phyloP scores from a whole-genome alignment of 2,113 vertebrate species.

The Plecotus auritus region DNA sequence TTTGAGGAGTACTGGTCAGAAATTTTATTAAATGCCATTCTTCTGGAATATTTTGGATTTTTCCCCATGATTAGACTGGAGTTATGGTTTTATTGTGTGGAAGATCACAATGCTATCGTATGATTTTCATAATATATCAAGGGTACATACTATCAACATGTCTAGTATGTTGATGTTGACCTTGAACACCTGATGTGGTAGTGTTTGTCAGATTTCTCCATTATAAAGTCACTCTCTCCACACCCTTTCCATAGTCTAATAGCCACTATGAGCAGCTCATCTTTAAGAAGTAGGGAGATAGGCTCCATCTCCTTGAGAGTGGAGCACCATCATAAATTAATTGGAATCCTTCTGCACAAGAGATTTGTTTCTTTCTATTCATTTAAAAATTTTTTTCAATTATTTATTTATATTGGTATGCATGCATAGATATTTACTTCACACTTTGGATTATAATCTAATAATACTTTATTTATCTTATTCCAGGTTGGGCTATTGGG shows the following conservation, averaged over 20 bases:
- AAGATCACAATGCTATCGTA: neutral
- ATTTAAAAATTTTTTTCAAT: neutral
- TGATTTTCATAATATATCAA: neutral
- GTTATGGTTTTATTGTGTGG: neutral
- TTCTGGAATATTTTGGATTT: neutral
- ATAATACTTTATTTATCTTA: neutral
- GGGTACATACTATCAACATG: neutral
- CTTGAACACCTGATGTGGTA: neutral
- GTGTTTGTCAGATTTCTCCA: neutral
- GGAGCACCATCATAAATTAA: neutral
- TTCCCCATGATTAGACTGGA: neutral
- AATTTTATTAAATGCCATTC: neutral
- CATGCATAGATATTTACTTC: neutral
- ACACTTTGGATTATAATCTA: neutral
- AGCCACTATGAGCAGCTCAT: neutral
- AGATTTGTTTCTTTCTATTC: neutral
- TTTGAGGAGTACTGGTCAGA: neutral
- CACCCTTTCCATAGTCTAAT: neutral
- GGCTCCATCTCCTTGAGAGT: neutral
- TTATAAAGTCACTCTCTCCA: neutral
- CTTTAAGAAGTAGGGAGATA: neutral
- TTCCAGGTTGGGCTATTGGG: neutral
- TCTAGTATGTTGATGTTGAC: neutral
- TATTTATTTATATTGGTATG: neutral
- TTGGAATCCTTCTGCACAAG: neutral